These are phyloP conservation scores for Desoria tigrina DNA, from an alignment of 2,888 invertebrate species.

Conservation along the genomic window DNA sequence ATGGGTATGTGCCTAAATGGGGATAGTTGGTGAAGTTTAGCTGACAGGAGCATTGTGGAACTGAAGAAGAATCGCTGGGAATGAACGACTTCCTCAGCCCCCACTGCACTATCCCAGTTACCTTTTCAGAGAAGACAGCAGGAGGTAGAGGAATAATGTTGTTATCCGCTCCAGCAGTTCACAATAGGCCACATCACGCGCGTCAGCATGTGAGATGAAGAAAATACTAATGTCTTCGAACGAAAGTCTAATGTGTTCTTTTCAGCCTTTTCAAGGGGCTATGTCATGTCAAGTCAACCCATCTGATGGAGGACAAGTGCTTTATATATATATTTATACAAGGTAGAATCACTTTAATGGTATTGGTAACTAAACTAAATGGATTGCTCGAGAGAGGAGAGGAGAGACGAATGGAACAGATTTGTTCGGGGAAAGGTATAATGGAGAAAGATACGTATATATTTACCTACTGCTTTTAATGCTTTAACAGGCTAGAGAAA, in stretches of 20 bases:
- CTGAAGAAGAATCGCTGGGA: not conserved
- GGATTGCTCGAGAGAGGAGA: no score
- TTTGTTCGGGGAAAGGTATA: no score
- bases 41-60: not conserved
- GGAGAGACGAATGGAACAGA: no score
- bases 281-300: no score
- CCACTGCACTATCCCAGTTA: no score
- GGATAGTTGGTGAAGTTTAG: constrained; percentile 2
- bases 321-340: no score
- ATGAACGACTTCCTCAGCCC: constrained; percentile 8
- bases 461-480: no score
- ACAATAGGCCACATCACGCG: constrained; percentile 20
- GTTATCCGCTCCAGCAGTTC: constrained; percentile 18
- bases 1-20: not conserved
- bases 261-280: not conserved
- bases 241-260: constrained; percentile 9
- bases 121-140: constrained; percentile 18
- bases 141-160: constrained; percentile 10
- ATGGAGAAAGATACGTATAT: no score
- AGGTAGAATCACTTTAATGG: no score
- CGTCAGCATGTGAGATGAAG: constrained; percentile 21
- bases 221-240: constrained; percentile 5
- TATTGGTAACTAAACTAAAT: no score
- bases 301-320: no score
- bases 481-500: no score